Evolutionary conservation across 2,113 vertebrate genomes (phyloP), one percentile per base, ranked within the genome.

Genomic region (Origma solitaria): DNA sequence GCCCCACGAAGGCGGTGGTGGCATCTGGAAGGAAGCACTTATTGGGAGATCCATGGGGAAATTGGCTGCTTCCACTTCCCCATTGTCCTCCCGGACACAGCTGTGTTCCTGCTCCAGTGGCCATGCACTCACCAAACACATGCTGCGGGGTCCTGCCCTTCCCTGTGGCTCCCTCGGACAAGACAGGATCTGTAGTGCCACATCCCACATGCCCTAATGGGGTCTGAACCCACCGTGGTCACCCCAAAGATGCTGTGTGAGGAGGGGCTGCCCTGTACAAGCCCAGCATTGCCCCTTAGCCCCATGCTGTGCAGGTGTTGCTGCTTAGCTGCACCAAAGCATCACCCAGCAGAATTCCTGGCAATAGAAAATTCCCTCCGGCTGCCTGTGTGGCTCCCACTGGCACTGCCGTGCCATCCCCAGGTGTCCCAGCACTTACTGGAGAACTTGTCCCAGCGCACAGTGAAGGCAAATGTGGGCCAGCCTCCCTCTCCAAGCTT

Each of bases 361-460:
- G 33, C 15, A 15, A 11, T 51, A 47, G 28, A 22, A 25, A 66
- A 79, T 21, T 33, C 40, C 28, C 15, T 13, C 57, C 75, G 45
- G 6, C 7, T 15, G 4, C 37, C 5, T 2, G 10, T 0, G 0
- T 1, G 7, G 27, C 19, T 70, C 28, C 44, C 9, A 1, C 11
- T 40, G 13, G 3, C 42, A 25, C 42, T 2, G 0, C 0, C 0
- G 4, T 40, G 31, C 37, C 11, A 1, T 4, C 11, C 22, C 40
- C 12, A 28, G 4, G 2, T 22, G 11, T 28, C 44, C 40, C 75
- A 77, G 40, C n/a, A 92, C 96, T 95, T 88, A 95, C 94, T 96
- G 68, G 96, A 96, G 80, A 96, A 96, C 28, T 56, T 93, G 19
- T 96, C 88, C 96, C 96, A 95, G 88, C 3, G 82, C 40, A 95